phyloP scores from a whole-genome alignment of 2,113 vertebrate genomes.

The Mesitornis unicolor region DNA sequence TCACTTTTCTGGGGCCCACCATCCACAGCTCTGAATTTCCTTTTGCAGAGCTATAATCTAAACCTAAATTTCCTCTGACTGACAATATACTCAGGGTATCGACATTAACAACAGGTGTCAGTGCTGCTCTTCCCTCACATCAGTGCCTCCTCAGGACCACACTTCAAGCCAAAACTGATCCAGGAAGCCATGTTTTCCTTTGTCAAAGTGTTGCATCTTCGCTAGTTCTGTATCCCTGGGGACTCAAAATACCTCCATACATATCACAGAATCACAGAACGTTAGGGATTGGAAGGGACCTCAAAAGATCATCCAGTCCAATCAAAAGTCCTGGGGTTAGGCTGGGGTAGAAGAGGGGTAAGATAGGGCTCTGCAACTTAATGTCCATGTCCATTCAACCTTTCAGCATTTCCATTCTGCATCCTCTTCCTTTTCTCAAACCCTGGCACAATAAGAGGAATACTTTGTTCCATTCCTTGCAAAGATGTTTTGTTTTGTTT shows the following conservation, averaged over 20 bases:
- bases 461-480: background rate
- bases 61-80: background rate
- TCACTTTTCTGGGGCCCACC: background rate
- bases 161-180: background rate
- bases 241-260: background rate
- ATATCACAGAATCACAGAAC: no score
- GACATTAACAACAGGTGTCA: background rate
- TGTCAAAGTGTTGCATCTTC: background rate
- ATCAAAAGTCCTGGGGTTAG: background rate
- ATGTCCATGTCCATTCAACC: background rate
- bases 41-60: background rate
- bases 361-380: background rate
- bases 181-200: background rate
- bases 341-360: background rate
- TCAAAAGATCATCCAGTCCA: no score
- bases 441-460: background rate
- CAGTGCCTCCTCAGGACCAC: background rate
- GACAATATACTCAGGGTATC: background rate
- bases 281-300: no score
- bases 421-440: background rate
- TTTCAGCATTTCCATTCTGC: background rate
- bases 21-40: background rate
- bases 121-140: background rate
- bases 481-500: background rate
- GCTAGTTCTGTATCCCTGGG: background rate